These are phyloP conservation scores for Eufriesea mexicana DNA, from an alignment of 1,140 invertebrate species.

Conservation along the genomic window DNA sequence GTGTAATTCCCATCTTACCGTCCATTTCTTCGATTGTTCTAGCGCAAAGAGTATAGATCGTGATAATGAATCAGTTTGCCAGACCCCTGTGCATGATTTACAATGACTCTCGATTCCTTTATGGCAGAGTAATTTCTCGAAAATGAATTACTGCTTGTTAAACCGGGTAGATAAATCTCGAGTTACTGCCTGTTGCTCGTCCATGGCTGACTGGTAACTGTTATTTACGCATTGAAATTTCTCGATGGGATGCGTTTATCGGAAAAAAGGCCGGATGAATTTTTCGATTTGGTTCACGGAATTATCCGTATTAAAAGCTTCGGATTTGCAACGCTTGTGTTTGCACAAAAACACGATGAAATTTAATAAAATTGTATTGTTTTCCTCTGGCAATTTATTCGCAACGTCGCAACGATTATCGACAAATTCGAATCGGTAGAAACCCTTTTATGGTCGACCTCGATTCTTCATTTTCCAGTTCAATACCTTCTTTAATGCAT, in stretches of 20 bases:
- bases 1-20: neutral
- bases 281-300: neutral
- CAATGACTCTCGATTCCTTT: neutral
- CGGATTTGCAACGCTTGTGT: neutral
- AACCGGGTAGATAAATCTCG: neutral
- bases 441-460: neutral
- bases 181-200: no score
- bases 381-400: neutral
- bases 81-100: conserved; percentile 18
- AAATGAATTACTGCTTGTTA: neutral
- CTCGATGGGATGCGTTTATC: no score
- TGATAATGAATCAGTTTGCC: neutral
- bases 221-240: neutral
- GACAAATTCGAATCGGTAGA: neutral
- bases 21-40: conserved; percentile 34
- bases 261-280: no score
- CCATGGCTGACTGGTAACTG: no score
- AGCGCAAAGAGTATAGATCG: neutral
- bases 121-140: neutral
- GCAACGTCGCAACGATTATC: no score
- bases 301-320: neutral
- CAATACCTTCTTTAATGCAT: neutral
- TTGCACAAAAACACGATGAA: neutral
- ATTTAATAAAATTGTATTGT: neutral
- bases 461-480: conserved; percentile 1